Conservation (phyloP, 1,140 invertebrate genomes). For the Leptinotarsa texana region DNA sequence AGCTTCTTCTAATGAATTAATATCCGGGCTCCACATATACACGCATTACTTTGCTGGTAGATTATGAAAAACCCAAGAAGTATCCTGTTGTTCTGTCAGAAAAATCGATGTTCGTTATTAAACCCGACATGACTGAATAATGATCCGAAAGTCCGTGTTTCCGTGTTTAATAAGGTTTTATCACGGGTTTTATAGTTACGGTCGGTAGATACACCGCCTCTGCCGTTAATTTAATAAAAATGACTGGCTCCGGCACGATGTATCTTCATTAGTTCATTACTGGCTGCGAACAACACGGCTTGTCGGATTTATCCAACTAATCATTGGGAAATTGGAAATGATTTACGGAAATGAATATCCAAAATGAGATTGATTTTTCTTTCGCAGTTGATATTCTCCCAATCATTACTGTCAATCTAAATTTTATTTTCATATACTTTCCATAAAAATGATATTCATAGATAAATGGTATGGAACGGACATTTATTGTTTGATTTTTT, state of each 20-base stretch:
- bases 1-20: too few species aligned
- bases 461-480: too few species aligned
- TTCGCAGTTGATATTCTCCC: too few species aligned
- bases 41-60: too few species aligned
- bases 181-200: background rate
- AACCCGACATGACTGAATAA: background rate
- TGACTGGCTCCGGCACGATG: background rate
- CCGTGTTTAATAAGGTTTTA: background rate
- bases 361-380: background rate
- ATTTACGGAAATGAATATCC: background rate
- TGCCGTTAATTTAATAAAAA: constrained; percentile 3
- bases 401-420: too few species aligned
- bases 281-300: background rate
- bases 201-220: background rate
- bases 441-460: too few species aligned
- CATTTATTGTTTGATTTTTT: too few species aligned
- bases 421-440: too few species aligned
- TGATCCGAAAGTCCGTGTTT: background rate
- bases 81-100: background rate
- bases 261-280: constrained; percentile 4
- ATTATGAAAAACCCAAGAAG: too few species aligned
- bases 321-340: background rate
- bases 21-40: too few species aligned
- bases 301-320: background rate
- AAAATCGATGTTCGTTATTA: constrained; percentile 1